phyloP scores from a whole-genome alignment of 2,113 vertebrate genomes.

The Elaphurus davidianus region DNA sequence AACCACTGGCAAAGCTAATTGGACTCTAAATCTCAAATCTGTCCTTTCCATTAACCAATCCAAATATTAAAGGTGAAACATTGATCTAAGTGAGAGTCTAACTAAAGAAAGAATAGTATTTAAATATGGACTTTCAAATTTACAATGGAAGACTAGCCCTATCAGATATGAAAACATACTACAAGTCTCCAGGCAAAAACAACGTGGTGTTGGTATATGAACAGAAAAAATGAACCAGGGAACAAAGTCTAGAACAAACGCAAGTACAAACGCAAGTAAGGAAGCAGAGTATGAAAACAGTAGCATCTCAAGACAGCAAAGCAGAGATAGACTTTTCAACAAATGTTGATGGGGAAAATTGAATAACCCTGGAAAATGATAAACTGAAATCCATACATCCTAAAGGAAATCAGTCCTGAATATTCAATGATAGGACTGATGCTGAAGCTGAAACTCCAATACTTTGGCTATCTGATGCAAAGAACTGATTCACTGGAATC shows the following conservation, averaged over 20 bases:
- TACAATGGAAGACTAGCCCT: neutral
- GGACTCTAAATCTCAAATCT: neutral
- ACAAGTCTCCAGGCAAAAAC: neutral
- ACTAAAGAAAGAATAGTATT: neutral
- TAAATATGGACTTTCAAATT: neutral
- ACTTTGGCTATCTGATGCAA: neutral
- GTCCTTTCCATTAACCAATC: neutral
- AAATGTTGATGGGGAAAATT: neutral
- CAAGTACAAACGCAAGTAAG: neutral
- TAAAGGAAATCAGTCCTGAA: neutral
- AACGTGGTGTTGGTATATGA: neutral
- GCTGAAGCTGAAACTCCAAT: neutral
- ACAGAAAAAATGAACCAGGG: neutral
- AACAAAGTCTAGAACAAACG: neutral
- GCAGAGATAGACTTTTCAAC: neutral
- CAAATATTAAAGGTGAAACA: neutral
- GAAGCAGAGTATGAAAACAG: neutral
- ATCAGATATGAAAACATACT: neutral
- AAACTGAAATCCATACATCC: neutral
- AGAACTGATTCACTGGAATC: neutral
- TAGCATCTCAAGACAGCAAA: neutral
- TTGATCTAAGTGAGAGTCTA: neutral
- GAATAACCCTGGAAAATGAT: neutral
- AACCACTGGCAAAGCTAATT: neutral
- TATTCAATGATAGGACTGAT: neutral